phyloP scores from a whole-genome alignment of 2,113 vertebrate genomes.

The Solea senegalensis region DNA sequence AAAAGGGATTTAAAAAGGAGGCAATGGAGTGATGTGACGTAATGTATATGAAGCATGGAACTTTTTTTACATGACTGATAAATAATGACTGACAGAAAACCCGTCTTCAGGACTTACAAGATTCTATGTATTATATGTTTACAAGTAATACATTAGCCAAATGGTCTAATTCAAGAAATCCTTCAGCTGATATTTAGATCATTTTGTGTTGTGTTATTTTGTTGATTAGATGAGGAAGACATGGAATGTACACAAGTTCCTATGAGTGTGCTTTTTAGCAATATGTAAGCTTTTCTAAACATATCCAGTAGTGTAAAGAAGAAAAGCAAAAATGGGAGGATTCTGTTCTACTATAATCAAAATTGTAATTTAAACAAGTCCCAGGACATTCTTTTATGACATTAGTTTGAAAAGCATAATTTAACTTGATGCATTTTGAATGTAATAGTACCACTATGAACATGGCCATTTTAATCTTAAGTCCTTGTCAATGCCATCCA shows the following conservation, averaged over 20 bases:
- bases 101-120: constrained; percentile 13
- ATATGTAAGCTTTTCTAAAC: constrained; percentile 18
- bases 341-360: neutral
- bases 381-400: constrained; percentile 3
- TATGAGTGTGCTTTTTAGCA: constrained; percentile 32
- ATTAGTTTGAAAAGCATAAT: neutral
- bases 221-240: constrained; percentile 5
- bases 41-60: too few species aligned
- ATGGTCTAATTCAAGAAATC: constrained; percentile 15
- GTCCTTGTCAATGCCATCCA: neutral
- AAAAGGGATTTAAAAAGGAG: neutral
- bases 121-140: constrained; percentile 25
- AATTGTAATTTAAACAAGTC: neutral
- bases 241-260: neutral
- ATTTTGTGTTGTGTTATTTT: neutral
- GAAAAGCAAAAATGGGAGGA: constrained; percentile 10
- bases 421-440: neutral
- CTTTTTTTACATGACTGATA: too few species aligned
- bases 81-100: constrained; percentile 5
- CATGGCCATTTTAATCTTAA: neutral
- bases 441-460: neutral
- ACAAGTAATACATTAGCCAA: constrained; percentile 5
- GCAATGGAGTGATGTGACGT: neutral
- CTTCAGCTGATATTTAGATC: neutral
- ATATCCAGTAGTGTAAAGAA: neutral